Evolutionary conservation across 2,113 vertebrate species (phyloP), one percentile per base, ranked within the genome.

Genomic region (Leptocoma aspasia): DNA sequence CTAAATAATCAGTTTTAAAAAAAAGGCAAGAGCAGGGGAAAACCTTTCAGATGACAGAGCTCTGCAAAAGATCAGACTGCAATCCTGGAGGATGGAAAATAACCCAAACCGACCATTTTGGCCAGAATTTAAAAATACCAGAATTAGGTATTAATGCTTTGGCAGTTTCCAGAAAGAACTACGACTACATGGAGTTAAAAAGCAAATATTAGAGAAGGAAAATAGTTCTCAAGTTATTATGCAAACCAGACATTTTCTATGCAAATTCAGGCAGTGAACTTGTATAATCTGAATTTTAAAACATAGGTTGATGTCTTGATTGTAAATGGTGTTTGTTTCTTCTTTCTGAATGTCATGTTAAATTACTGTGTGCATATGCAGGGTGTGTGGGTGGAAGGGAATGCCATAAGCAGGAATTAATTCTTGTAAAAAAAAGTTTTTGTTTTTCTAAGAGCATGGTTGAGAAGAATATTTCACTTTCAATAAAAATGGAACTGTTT

Each of bases 251-350:
- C 35, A 94, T 71, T 95, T 94, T 65, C 66, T 80, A 94, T 90
- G 79, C 89, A 92, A 92, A 94, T 64, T 83, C 42, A 80, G 89
- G 54, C 63, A 96, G 54, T 81, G 70, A 93, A 85, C 59, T 93
- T 89, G 53, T 89, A 57, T 80, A 90, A 59, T 91, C 95, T 92
- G 89, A 92, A 97, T 93, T 96, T 87, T 92, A 97, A 91, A 94
- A 85, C 49, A 70, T 59, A 94, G 78, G 49, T 65, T 81, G 77
- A 53, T 92, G 83, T 82, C 90, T 91, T 94, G 63, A 90, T 92
- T 91, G 82, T 80, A 97, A 95, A 95, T 42, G n/a, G 68, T 81
- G 92, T 54, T 93, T 92, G 73, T 83, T 66, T 93, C 87, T 80
- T 54, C 79, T 78, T 96, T 70, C 61, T 91, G 94, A 96, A 95